Evolutionary conservation across 2,113 vertebrate genomes (phyloP).

Genomic region (Cervus canadensis): DNA sequence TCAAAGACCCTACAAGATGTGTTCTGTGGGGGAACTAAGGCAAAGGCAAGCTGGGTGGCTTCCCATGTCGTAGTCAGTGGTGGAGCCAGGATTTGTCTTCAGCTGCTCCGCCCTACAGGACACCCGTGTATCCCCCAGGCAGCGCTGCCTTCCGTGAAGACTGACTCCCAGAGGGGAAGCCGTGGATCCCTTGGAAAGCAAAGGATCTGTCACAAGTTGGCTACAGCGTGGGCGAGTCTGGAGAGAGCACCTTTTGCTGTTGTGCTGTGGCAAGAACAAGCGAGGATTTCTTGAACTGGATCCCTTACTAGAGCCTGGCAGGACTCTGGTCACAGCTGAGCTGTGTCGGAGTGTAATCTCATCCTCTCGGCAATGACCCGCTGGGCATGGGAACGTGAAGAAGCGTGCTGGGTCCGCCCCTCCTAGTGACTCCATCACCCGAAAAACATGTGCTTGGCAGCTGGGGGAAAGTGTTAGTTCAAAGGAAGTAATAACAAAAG

Average conservation of each 20-base stretch:
- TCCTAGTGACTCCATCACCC: not conserved
- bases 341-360: fast-evolving
- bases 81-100: fast-evolving
- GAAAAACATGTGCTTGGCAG: slow-evolving; percentile 56
- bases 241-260: not conserved
- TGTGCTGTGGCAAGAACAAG: not conserved
- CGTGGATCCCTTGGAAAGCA: not conserved
- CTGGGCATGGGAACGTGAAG: not conserved
- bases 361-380: fast-evolving
- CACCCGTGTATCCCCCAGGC: fast-evolving
- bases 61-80: not conserved
- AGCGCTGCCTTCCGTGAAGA: fast-evolving
- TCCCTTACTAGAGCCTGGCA: fast-evolving
- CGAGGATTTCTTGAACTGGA: not conserved
- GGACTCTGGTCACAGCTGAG: not conserved
- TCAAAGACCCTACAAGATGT: fast-evolving
- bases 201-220: not conserved
- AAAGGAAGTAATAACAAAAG: slow-evolving; percentile 63
- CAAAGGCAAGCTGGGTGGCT: fast-evolving
- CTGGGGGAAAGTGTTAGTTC: slow-evolving; percentile 31
- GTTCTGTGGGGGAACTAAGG: not conserved
- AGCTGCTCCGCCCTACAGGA: fast-evolving
- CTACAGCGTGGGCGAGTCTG: fast-evolving
- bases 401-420: not conserved
- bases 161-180: fast-evolving